These are phyloP conservation scores for Pyxicephalus adspersus DNA, from an alignment of 2,113 vertebrate species.

Conservation along the genomic window DNA sequence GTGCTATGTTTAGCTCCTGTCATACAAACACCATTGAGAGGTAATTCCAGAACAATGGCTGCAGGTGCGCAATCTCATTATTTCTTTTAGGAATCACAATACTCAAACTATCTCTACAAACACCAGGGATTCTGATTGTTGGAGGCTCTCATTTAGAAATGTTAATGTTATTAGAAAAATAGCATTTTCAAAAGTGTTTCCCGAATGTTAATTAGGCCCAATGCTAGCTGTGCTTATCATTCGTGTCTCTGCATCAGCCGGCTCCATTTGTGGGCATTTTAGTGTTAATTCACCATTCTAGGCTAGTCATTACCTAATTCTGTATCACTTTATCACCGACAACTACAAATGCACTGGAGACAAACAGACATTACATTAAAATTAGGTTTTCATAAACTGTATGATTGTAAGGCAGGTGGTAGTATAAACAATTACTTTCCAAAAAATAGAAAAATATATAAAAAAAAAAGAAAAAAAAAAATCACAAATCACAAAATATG, in stretches of 20 bases:
- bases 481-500: too few relatives aligned
- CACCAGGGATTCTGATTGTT: conserved; percentile 9
- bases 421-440: too few relatives aligned
- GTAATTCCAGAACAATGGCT: conserved; percentile 16
- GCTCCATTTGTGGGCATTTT: background rate
- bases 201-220: background rate
- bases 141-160: background rate
- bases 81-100: background rate
- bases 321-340: too few relatives aligned
- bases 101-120: background rate
- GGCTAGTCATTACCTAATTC: too few relatives aligned
- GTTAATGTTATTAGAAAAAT: background rate
- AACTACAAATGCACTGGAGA: too few relatives aligned
- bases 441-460: too few relatives aligned
- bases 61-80: conserved; percentile 14
- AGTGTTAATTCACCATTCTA: too few relatives aligned
- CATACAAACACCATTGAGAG: background rate
- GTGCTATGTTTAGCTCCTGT: background rate
- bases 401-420: background rate
- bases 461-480: too few relatives aligned
- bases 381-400: too few relatives aligned
- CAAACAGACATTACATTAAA: too few relatives aligned
- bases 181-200: conserved; percentile 1
- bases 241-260: background rate
- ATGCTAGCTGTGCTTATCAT: background rate